phyloP scores from a whole-genome alignment of 2,113 vertebrate species.

The Oncorhynchus clarkii region DNA sequence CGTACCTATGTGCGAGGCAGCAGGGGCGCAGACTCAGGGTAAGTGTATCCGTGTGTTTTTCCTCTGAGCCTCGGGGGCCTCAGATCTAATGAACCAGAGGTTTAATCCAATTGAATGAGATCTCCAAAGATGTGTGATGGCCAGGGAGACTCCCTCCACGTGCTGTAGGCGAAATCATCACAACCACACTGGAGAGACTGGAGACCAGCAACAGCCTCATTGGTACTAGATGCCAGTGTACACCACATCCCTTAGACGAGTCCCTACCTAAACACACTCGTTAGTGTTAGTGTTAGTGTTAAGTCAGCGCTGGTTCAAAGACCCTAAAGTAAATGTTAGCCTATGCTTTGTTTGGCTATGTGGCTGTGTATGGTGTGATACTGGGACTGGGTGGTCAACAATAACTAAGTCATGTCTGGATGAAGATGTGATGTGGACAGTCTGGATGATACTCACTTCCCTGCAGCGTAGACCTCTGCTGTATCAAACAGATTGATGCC shows the following conservation, averaged over 20 bases:
- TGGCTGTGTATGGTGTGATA: no score
- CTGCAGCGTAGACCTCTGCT: conserved; percentile 95
- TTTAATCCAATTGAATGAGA: not conserved
- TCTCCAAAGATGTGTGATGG: not conserved
- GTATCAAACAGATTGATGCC: conserved; percentile 99
- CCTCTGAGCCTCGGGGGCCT: not conserved
- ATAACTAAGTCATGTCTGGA: not conserved
- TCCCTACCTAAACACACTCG: no score
- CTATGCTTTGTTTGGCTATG: no score
- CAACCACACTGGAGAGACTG: no score
- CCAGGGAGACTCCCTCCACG: no score
- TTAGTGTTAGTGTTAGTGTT: no score
- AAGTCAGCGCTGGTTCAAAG: no score
- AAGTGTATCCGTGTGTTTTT: not conserved
- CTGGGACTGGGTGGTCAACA: not conserved
- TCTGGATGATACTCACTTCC: conserved; percentile 83
- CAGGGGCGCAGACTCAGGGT: not conserved
- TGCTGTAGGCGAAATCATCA: no score
- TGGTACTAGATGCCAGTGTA: no score
- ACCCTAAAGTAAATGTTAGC: no score
- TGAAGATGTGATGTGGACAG: not conserved
- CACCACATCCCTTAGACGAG: no score
- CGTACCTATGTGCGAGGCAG: not conserved
- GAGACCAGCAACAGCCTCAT: no score
- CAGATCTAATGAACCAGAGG: not conserved